Evolutionary conservation across 2,797 vertebrate genomes (phyloP).

Genomic region (Microctenopoma steveboyesi): DNA sequence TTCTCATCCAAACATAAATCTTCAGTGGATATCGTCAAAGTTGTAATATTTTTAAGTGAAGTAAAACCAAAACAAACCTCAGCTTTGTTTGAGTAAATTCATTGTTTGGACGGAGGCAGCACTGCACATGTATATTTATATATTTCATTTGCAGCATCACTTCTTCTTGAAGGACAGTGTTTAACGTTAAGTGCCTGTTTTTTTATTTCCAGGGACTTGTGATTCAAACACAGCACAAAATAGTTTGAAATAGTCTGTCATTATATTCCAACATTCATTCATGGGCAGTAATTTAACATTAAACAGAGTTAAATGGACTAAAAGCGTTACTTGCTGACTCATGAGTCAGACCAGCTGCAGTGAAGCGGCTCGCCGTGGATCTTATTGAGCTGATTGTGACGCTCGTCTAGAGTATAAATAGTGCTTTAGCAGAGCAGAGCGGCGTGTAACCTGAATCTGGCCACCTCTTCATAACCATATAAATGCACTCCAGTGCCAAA

Average conservation of each 20-base stretch:
- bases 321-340: slow-evolving; percentile 53
- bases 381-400: slow-evolving; percentile 42
- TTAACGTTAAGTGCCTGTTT: too few relatives aligned
- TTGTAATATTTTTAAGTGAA: not conserved
- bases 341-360: slow-evolving; percentile 24
- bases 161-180: too few relatives aligned
- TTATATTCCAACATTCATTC: too few relatives aligned
- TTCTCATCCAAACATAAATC: not conserved
- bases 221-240: too few relatives aligned
- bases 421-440: slow-evolving; percentile 35
- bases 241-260: too few relatives aligned
- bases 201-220: too few relatives aligned
- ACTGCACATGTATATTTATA: too few relatives aligned
- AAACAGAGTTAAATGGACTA: not conserved
- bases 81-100: too few relatives aligned
- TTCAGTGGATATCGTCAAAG: not conserved
- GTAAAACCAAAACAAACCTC: not conserved
- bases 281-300: not conserved
- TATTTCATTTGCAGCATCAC: too few relatives aligned
- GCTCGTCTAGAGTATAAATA: slow-evolving; percentile 66
- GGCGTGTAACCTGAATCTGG: slow-evolving; percentile 59
- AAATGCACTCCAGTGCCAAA: slow-evolving; percentile 28
- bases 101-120: too few relatives aligned
- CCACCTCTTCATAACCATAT: slow-evolving; percentile 31
- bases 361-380: slow-evolving; percentile 20